phyloP scores from a whole-genome alignment of 2,888 invertebrate genomes.

The Conomelus anceps region DNA sequence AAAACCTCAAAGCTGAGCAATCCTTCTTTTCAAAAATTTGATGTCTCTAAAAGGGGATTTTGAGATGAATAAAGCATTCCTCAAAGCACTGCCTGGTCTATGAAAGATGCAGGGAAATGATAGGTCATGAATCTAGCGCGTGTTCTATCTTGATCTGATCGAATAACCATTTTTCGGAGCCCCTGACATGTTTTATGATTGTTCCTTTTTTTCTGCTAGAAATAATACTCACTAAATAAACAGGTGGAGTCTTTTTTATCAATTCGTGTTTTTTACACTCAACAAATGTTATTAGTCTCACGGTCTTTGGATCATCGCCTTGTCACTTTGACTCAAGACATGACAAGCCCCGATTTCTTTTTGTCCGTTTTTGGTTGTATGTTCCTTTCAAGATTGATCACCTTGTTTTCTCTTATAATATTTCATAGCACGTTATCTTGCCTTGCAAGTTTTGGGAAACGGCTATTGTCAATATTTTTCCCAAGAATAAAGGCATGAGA shows the following conservation, averaged over 20 bases:
- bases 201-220: neutral
- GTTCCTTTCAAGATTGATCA: neutral
- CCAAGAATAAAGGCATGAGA: neutral
- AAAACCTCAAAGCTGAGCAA: no score
- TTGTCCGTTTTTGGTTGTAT: neutral
- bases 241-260: neutral
- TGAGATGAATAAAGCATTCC: neutral
- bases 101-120: neutral
- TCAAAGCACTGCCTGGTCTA: neutral
- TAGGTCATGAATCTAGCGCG: neutral
- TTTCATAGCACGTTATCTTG: neutral
- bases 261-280: neutral
- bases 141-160: neutral
- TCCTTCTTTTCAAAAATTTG: no score
- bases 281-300: neutral
- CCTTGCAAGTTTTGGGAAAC: neutral
- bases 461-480: neutral
- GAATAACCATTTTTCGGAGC: neutral
- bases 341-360: neutral
- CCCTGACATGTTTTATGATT: neutral
- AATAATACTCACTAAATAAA: neutral
- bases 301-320: neutral
- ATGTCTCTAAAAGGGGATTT: neutral
- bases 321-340: neutral
- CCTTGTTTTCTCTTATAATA: neutral